These are phyloP conservation scores for Euura saliciscinereae DNA, from an alignment of 1,140 invertebrate species.

Conservation along the genomic window DNA sequence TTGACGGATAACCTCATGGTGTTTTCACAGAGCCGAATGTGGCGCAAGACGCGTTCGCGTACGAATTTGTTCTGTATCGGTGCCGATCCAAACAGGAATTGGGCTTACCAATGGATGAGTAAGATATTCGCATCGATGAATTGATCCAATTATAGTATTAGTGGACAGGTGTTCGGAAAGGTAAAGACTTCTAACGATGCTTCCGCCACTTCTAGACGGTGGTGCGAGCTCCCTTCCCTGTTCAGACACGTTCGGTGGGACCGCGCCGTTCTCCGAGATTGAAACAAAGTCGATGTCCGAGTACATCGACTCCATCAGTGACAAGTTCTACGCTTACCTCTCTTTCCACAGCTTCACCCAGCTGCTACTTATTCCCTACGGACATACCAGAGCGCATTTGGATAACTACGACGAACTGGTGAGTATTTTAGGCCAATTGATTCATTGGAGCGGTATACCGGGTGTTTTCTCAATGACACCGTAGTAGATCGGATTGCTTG, in stretches of 20 bases:
- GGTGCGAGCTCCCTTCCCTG: constrained; percentile 74
- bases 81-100: constrained; percentile 74
- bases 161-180: too few relatives aligned
- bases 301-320: constrained; percentile 57
- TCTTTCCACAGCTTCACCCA: constrained; percentile 81
- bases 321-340: constrained; percentile 70
- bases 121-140: not conserved
- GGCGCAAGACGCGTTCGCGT: constrained; percentile 59
- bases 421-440: not conserved
- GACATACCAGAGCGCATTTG: constrained; percentile 64
- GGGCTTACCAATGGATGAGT: constrained; percentile 68
- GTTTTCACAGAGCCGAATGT: constrained; percentile 50
- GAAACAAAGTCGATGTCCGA: constrained; percentile 68
- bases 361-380: constrained; percentile 74
- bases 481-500: too few relatives aligned
- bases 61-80: constrained; percentile 61
- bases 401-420: constrained; percentile 68
- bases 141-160: too few relatives aligned
- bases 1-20: not conserved
- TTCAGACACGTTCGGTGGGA: constrained; percentile 73
- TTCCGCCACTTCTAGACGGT: constrained; percentile 38
- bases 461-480: too few relatives aligned
- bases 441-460: too few relatives aligned
- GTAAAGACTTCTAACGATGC: too few relatives aligned
- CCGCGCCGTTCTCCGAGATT: constrained; percentile 73